These are phyloP conservation scores for Intellagama lesueurii DNA, from an alignment of 2,797 vertebrate species.

Conservation along the genomic window DNA sequence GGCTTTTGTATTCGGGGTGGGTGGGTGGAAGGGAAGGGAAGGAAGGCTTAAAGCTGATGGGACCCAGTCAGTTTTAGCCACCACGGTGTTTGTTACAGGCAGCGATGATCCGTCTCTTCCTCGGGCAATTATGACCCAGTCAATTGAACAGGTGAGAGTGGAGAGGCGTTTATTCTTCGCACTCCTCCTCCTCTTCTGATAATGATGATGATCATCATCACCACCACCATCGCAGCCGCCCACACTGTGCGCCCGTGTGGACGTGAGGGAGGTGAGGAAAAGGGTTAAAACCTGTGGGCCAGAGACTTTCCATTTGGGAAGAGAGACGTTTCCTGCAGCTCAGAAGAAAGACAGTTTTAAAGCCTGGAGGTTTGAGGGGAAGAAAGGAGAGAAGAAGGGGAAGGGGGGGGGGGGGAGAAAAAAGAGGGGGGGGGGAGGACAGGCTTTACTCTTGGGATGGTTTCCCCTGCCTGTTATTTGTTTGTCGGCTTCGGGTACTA, in stretches of 20 bases:
- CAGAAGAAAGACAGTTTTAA: no score
- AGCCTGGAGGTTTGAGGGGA: neutral
- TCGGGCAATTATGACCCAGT: no score
- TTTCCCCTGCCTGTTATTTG: conserved; percentile 4
- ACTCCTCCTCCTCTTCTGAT: no score
- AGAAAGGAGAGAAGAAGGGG: neutral
- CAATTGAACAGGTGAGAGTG: neutral
- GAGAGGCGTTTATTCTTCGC: neutral
- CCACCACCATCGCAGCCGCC: neutral
- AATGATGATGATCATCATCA: no score
- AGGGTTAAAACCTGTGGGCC: neutral
- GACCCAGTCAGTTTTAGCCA: neutral
- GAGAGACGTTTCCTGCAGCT: neutral
- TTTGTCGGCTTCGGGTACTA: conserved; percentile 33
- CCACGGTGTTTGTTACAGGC: neutral
- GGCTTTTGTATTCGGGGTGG: neutral
- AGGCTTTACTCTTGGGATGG: conserved; percentile 30
- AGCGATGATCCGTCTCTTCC: neutral
- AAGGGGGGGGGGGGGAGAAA: no score
- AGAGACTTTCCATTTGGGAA: neutral
- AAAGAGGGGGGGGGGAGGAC: neutral
- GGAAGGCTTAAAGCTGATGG: neutral
- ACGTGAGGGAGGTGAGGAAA: neutral
- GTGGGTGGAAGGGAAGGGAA: neutral
- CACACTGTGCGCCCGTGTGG: neutral